Base-by-base conservation (phyloP, 2,888 invertebrate genomes). In the Aphidius colemani region DNA sequence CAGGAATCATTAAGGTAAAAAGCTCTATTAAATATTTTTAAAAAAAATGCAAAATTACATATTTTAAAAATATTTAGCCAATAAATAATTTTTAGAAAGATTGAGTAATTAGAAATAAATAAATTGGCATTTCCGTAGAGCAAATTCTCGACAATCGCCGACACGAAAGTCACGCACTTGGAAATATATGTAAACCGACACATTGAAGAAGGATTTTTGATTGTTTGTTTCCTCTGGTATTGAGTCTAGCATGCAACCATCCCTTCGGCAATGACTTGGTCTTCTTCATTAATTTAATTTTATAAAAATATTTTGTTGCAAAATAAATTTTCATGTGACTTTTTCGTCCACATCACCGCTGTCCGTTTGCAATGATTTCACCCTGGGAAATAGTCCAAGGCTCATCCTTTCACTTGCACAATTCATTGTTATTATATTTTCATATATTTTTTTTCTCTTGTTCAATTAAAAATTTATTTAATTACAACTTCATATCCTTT, bases 341-440 rank as follows among this genome's bases (percentile, higher is more conserved):
- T 55, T 44, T 55, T 18, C 8, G 55, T 18, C 45, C 46, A 40
- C 13, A 44, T 8, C 46, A n/a, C 46, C 45, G 7, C 11, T 57
- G 46, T 57, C 48, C 53, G 11, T 49, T 13, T 8, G 46, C 7
- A n/a, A 30, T 30, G 46, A 59, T 60, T 64, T 59, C 59, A 60
- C 57, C 64, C 59, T 64, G 55, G 59, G 56, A 60, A 64, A 59
- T 43, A 56, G 64, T 43, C 56, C 64, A 64, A 64, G 64, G 64
- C 53, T 60, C 59, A 64, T 64, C 59, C 59, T 59, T 46, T 39
- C 39, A 7, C 57, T 46, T 46, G 30, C 64, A 44, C 59, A 59
- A 59, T 63, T 39, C 11, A 8, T 51, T 43, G 30, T 41, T n/a
- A 46, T 50, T 63, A 57, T 44, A 41, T 30, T 41, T 10, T 40